phyloP scores from a whole-genome alignment of 1,140 invertebrate genomes.

The Penaeus japonicus region DNA sequence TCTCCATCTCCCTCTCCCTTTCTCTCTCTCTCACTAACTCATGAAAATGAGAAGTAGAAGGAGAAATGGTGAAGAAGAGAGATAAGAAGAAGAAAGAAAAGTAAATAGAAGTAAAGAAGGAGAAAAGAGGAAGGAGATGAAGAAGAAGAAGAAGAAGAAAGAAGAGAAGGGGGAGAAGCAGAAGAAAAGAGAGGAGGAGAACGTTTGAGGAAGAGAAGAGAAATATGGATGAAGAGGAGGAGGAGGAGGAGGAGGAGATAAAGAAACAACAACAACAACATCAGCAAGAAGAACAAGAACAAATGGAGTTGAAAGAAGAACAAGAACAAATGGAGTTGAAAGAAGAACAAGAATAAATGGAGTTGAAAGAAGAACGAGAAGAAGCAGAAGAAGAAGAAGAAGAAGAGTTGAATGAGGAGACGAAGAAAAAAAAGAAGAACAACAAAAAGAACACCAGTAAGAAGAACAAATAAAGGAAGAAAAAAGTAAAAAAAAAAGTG shows the following conservation, averaged over 20 bases:
- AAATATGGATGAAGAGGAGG: slow-evolving; percentile 10
- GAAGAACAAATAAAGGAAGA: background rate
- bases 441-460: background rate
- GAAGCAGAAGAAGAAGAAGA: background rate
- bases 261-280: background rate
- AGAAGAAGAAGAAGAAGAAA: background rate
- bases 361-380: background rate
- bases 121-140: background rate
- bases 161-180: background rate
- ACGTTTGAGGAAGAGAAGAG: background rate
- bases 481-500: background rate
- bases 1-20: no score
- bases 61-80: background rate
- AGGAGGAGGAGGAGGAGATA: slow-evolving; percentile 16
- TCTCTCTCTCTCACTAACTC: no score
- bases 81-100: background rate
- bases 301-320: background rate
- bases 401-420: background rate
- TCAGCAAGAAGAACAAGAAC: background rate
- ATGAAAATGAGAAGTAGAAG: background rate
- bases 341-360: background rate
- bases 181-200: background rate
- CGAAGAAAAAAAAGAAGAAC: background rate
- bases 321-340: background rate
- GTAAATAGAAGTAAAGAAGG: background rate